A percentile compares a stretch with the other conserved stretches of the same genome.
phyloP scores from a whole-genome alignment of 2,113 vertebrate species.

The Rhinolophus sinicus region DNA sequence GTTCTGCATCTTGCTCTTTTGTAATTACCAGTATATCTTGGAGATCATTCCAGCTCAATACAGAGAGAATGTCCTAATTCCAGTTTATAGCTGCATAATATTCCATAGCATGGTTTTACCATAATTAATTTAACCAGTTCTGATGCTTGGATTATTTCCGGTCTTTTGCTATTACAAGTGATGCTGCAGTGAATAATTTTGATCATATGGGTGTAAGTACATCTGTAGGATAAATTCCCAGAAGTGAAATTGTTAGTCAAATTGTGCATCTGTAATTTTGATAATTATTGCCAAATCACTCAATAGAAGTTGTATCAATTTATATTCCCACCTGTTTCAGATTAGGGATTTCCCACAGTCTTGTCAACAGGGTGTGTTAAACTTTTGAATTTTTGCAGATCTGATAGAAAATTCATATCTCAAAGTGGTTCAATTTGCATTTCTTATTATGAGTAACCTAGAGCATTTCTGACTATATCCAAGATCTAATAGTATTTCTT shows the following conservation, averaged over 20 bases:
- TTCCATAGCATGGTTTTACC: neutral
- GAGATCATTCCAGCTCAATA: conserved; percentile 9
- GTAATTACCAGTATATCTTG: neutral
- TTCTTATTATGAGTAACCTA: conserved; percentile 10
- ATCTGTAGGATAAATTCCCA: neutral
- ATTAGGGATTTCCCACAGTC: neutral
- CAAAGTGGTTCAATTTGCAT: neutral
- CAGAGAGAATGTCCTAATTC: neutral
- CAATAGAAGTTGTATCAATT: neutral
- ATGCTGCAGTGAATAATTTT: neutral
- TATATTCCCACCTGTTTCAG: neutral
- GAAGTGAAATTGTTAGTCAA: neutral
- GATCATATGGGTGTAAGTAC: neutral
- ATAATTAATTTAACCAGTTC: neutral
- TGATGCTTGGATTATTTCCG: neutral
- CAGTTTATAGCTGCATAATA: neutral
- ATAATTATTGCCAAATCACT: neutral
- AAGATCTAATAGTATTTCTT: neutral
- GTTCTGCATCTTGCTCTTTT: neutral
- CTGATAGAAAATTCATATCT: conserved; percentile 17
- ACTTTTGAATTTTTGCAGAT: conserved; percentile 27
- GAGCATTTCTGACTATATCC: neutral
- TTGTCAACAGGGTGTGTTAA: neutral
- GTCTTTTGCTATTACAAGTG: neutral
- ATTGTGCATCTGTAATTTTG: conserved; percentile 17